These are phyloP conservation scores for Eulemur coronatus DNA, from an alignment of 2,797 vertebrate genomes.

Conservation along the genomic window DNA sequence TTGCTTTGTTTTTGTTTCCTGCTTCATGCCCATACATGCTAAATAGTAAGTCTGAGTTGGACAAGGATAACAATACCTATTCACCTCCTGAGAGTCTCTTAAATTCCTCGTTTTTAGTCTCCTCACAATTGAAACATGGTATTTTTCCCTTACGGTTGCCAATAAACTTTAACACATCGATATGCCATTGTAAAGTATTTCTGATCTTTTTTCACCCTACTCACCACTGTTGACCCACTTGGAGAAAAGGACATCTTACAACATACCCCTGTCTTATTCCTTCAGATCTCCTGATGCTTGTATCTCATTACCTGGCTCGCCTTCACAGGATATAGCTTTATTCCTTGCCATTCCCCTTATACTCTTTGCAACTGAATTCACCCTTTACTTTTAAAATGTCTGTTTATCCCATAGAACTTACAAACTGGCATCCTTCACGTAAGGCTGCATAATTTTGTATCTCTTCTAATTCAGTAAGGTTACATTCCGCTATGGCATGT, in stretches of 20 bases:
- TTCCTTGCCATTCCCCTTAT: neutral
- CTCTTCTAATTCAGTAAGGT: neutral
- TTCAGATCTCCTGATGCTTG: neutral
- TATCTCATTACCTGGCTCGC: neutral
- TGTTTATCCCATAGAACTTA: neutral
- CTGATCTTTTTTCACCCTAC: neutral
- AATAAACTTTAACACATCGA: neutral
- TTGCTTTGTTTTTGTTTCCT: slow-evolving; percentile 2
- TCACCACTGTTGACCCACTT: neutral
- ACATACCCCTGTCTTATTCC: fast-evolving
- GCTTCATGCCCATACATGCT: neutral
- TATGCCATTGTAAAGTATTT: neutral
- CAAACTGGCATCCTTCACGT: neutral
- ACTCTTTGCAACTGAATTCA: neutral
- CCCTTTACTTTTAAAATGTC: neutral
- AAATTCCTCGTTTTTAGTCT: slow-evolving; percentile 19
- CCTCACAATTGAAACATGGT: neutral
- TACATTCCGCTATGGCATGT: neutral
- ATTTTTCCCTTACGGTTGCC: neutral
- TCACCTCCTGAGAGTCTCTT: neutral
- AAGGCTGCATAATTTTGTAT: neutral
- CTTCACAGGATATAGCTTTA: neutral
- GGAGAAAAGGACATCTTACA: neutral
- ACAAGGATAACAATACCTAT: neutral
- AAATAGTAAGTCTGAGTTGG: neutral